Conservation (phyloP, 2,113 vertebrate genomes). For the Nothoprocta pentlandii region DNA sequence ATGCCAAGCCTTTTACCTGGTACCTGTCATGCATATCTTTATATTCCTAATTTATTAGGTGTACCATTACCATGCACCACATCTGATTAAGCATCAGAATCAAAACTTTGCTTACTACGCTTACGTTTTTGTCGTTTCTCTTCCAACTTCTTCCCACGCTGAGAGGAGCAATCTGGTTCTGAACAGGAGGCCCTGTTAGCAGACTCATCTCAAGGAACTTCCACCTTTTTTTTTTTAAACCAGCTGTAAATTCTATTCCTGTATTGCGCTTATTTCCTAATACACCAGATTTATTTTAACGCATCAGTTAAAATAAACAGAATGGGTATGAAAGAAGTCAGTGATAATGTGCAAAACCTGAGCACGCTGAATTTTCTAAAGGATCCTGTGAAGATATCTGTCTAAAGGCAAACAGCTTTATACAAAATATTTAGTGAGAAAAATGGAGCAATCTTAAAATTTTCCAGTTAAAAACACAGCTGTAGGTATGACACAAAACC, state of each 20-base stretch:
- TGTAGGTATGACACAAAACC: background rate
- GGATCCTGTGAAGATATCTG: background rate
- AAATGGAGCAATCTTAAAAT: background rate
- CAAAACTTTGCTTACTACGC: background rate
- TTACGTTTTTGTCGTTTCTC: background rate
- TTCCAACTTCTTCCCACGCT: background rate
- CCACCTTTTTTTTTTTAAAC: background rate
- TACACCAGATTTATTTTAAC: background rate
- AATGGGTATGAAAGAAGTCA: background rate
- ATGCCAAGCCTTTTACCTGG: background rate
- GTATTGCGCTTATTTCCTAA: background rate
- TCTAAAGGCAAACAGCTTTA: background rate
- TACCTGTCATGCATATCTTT: accelerated
- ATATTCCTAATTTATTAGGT: background rate
- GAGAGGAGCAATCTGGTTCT: background rate
- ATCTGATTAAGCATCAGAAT: background rate
- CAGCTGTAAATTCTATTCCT: background rate
- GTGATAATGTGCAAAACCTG: background rate
- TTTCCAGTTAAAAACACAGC: background rate
- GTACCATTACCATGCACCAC: background rate
- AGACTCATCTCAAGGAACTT: background rate
- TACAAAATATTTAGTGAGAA: background rate
- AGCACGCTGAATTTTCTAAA: background rate
- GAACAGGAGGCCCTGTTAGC: background rate
- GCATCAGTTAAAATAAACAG: background rate